Evolutionary conservation across 2,888 invertebrate species (phyloP).

Genomic region (Amaurobius ferox): DNA sequence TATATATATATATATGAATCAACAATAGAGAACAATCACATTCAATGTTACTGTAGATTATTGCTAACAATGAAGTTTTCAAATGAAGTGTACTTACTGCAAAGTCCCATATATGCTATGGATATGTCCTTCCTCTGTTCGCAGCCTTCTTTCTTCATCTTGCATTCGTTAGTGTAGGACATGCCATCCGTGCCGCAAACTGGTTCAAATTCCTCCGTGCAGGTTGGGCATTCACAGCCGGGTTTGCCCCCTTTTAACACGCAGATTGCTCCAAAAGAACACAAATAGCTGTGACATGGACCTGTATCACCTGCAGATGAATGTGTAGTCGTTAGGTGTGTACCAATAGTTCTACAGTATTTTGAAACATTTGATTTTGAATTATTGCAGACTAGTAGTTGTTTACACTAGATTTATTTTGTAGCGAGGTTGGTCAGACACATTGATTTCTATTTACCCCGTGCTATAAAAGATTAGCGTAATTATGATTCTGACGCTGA

Average conservation of each 20-base stretch:
- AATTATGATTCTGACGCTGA: too few relatives aligned
- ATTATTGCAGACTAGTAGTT: too few relatives aligned
- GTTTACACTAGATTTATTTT: too few relatives aligned
- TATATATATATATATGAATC: too few relatives aligned
- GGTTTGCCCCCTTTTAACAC: slow-evolving; percentile 83
- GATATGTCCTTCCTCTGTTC: slow-evolving; percentile 85
- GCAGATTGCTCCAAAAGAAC: slow-evolving; percentile 89
- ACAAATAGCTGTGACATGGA: slow-evolving; percentile 80
- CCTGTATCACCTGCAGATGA: slow-evolving; percentile 76
- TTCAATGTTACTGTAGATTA: too few relatives aligned
- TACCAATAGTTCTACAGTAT: too few relatives aligned
- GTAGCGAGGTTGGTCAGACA: too few relatives aligned
- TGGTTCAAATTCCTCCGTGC: slow-evolving; percentile 89
- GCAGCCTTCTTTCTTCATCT: slow-evolving; percentile 87
- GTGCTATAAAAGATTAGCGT: too few relatives aligned
- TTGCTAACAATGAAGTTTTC: neutral
- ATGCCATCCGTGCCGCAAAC: slow-evolving; percentile 84
- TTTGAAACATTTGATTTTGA: too few relatives aligned
- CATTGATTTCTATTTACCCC: too few relatives aligned
- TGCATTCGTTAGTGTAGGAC: slow-evolving; percentile 85
- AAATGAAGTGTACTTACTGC: slow-evolving; percentile 87
- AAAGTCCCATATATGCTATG: slow-evolving; percentile 88
- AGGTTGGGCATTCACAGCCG: slow-evolving; percentile 89
- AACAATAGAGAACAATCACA: too few relatives aligned
- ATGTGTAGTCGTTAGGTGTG: too few relatives aligned